Conservation (phyloP, 2,888 invertebrate genomes). For the Eupelmus urozonus region DNA sequence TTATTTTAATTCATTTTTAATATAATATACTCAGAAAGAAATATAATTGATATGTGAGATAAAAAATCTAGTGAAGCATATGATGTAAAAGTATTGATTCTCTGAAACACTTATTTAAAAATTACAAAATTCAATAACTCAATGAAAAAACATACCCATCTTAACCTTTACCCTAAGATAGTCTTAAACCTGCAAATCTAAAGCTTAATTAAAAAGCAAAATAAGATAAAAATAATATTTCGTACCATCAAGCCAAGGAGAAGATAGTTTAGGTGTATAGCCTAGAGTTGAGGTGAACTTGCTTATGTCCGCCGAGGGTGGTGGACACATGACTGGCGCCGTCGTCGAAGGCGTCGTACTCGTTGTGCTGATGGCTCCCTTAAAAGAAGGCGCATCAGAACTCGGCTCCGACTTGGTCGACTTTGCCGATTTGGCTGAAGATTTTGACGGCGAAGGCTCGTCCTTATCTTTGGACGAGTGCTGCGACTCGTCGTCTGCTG, state of each 20-base stretch:
- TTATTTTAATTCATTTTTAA: too few species aligned
- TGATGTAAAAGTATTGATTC: too few species aligned
- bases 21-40: too few species aligned
- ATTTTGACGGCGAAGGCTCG: conserved; percentile 21
- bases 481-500: conserved; percentile 11
- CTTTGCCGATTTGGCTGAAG: conserved; percentile 6
- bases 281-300: conserved; percentile 45
- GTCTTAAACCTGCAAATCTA: too few species aligned
- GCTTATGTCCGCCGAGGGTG: conserved; percentile 38
- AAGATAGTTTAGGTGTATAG: conserved; percentile 46
- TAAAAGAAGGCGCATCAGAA: conserved; percentile 22
- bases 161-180: too few species aligned
- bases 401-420: conserved; percentile 4
- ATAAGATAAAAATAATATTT: not conserved
- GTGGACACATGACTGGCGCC: conserved; percentile 51
- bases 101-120: too few species aligned
- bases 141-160: too few species aligned
- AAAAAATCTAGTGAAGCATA: too few species aligned
- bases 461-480: conserved; percentile 4
- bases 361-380: conserved; percentile 14
- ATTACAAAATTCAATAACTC: too few species aligned
- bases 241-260: conserved; percentile 49
- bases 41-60: too few species aligned
- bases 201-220: too few species aligned
- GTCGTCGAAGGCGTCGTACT: not conserved